Percentiles rank a stretch among this genome's conserved stretches.
Evolutionary conservation across 2,797 vertebrate genomes (phyloP).

Genomic region (Typhlichthys eigenmanni): DNA sequence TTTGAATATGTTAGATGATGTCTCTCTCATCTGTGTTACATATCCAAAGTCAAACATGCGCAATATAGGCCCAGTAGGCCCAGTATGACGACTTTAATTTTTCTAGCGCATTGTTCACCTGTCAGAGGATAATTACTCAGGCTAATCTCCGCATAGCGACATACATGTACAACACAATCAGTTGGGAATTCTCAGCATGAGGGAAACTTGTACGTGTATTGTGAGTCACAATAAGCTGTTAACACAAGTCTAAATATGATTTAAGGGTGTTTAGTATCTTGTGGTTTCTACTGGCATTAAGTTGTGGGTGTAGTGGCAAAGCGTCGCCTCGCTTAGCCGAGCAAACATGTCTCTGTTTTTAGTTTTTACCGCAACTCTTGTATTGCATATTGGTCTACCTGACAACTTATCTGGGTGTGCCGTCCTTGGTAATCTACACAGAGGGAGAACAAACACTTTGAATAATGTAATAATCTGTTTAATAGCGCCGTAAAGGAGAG

Average conservation of each 20-base stretch:
- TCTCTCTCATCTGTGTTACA: constrained; percentile 54
- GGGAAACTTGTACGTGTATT: constrained; percentile 83
- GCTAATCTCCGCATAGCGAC: constrained; percentile 74
- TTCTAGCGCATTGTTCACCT: constrained; percentile 72
- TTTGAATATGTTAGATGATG: constrained; percentile 44
- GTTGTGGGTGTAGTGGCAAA: constrained; percentile 84
- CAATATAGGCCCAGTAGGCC: constrained; percentile 51
- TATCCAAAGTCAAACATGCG: constrained; percentile 60
- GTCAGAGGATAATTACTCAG: constrained; percentile 76
- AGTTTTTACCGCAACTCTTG: constrained; percentile 54
- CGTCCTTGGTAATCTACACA: constrained; percentile 79
- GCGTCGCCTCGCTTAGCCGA: constrained; percentile 78
- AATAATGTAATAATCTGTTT: constrained; percentile 84
- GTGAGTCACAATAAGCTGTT: constrained; percentile 82
- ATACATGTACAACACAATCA: constrained; percentile 74
- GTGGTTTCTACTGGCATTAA: constrained; percentile 76
- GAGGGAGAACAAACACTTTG: constrained; percentile 84
- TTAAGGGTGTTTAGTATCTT: constrained; percentile 84
- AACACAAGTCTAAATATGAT: constrained; percentile 87
- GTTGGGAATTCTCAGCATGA: constrained; percentile 74
- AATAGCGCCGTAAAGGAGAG: constrained; percentile 86
- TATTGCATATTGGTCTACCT: constrained; percentile 73
- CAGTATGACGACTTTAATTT: constrained; percentile 73
- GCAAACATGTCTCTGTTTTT: constrained; percentile 73
- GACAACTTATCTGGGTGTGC: constrained; percentile 86